Evolutionary conservation across 2,797 vertebrate genomes (phyloP).

Genomic region (Knipowitschia caucasica): DNA sequence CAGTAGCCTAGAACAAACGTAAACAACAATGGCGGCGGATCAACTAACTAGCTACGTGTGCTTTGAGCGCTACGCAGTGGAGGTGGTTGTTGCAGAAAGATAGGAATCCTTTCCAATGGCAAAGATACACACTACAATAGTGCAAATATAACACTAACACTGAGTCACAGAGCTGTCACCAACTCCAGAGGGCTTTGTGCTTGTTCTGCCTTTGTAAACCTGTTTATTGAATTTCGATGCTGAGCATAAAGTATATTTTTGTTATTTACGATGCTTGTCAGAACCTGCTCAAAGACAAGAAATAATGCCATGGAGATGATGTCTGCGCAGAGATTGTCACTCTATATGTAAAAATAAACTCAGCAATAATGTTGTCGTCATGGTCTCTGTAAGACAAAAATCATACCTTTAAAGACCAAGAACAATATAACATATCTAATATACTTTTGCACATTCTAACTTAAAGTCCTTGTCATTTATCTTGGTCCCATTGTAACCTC

Average conservation of each 20-base stretch:
- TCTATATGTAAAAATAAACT: background rate
- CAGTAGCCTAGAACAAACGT: too few species aligned
- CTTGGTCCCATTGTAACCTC: background rate
- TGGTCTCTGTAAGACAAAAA: background rate
- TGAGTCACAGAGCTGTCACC: constrained; percentile 31
- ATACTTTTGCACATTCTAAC: too few species aligned
- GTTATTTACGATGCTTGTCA: constrained; percentile 29
- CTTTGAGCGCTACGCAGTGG: too few species aligned
- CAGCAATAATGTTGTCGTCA: background rate
- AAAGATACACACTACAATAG: constrained; percentile 9
- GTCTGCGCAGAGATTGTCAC: constrained; percentile 14
- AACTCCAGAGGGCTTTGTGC: constrained; percentile 21
- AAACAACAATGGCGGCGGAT: too few species aligned
- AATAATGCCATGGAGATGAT: constrained; percentile 26
- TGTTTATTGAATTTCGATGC: constrained; percentile 43
- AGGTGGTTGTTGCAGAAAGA: background rate
- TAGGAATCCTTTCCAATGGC: background rate
- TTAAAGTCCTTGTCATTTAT: too few species aligned
- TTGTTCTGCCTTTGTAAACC: constrained; percentile 45
- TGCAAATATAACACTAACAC: constrained; percentile 13
- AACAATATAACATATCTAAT: too few species aligned
- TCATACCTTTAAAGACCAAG: too few species aligned
- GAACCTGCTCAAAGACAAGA: constrained; percentile 10
- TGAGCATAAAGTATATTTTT: constrained; percentile 23
- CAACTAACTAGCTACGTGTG: too few species aligned